Evolutionary conservation across 2,797 vertebrate genomes (phyloP), one percentile per base, ranked within the genome.

Genomic region (Liasis olivaceus): DNA sequence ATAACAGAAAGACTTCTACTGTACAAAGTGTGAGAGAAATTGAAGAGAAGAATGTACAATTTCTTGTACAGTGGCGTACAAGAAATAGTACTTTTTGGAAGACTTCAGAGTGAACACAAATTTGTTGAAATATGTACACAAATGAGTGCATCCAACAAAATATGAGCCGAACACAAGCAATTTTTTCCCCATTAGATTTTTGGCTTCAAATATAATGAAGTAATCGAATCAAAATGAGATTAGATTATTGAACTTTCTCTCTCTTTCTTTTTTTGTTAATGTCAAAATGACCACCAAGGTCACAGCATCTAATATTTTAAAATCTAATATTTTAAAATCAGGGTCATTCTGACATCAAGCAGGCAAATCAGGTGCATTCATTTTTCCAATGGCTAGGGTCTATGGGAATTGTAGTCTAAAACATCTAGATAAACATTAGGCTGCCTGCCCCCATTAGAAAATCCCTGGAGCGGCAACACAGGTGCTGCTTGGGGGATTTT

Each of bases 151-250:
- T 4, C 91, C 88, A 90, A 85, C 93, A 94, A 90, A 89, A 93
- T 92, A 8, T 91, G 36, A 96, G 92, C 6, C 84, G 36, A 58
- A 92, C 12, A 77, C 28, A 63, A 51, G 90, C 93, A 88, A 13
- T 69, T n/a, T n/a, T n/a, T n/a, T n/a, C n/a, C 28, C 11, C 54
- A 47, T 1, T 95, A 77, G 90, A 95, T 92, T 96, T 97, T 95
- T 85, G 92, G 1, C 95, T 96, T 96, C 90, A 90, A 89, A 93
- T 95, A 94, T 92, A 51, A 93, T 77, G 60, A 94, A 96, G 24
- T 89, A 87, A 89, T 81, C 56, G 85, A 92, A 96, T 95, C 96
- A 95, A 96, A 96, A 89, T 93, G 2, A 22, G 56, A 95, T 94
- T 95, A 81, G 58, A 4, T 58, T 95, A 96, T 96, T 95, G 12